Evolutionary conservation across 2,797 vertebrate genomes (phyloP).

Genomic region (Takifugu rubripes): DNA sequence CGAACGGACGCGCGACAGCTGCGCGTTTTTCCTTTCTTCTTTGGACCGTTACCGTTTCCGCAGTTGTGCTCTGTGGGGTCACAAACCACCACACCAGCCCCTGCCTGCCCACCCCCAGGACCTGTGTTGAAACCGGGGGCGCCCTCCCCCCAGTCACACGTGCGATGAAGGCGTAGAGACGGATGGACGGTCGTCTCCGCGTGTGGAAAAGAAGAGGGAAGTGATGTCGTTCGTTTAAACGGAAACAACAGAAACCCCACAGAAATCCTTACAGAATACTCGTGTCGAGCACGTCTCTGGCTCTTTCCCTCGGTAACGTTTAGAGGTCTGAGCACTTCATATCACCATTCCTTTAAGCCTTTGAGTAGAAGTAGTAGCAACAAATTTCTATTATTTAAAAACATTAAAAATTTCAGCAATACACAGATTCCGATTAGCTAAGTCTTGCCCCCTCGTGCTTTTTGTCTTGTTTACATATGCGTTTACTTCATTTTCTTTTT

Average conservation of each 20-base stretch:
- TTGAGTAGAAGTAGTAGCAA: constrained; percentile 59
- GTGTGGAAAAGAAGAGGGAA: constrained; percentile 55
- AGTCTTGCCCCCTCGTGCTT: constrained; percentile 48
- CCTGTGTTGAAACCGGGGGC: constrained; percentile 2
- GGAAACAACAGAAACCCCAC: constrained; percentile 8
- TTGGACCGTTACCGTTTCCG: constrained; percentile 7
- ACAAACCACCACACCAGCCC: constrained; percentile 15
- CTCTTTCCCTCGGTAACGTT: constrained; percentile 34
- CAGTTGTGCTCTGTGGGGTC: constrained; percentile 26
- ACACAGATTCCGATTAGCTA: constrained; percentile 53
- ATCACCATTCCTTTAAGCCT: constrained; percentile 42
- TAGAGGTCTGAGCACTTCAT: constrained; percentile 29
- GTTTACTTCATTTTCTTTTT: constrained; percentile 54
- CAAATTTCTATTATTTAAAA: constrained; percentile 67
- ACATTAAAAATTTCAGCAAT: constrained; percentile 65
- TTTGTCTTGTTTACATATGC: constrained; percentile 58
- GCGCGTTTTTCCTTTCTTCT: constrained; percentile 14
- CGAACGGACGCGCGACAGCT: constrained; percentile 30
- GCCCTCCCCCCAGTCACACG: no score
- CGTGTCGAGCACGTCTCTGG: constrained; percentile 49
- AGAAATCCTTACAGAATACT: constrained; percentile 55
- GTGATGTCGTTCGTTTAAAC: constrained; percentile 54
- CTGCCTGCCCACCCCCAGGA: constrained; percentile 10
- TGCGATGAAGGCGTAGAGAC: no score
- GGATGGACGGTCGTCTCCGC: constrained; percentile 39